Base-by-base conservation (phyloP, 2,113 vertebrate genomes). In the Cnemophilus loriae region DNA sequence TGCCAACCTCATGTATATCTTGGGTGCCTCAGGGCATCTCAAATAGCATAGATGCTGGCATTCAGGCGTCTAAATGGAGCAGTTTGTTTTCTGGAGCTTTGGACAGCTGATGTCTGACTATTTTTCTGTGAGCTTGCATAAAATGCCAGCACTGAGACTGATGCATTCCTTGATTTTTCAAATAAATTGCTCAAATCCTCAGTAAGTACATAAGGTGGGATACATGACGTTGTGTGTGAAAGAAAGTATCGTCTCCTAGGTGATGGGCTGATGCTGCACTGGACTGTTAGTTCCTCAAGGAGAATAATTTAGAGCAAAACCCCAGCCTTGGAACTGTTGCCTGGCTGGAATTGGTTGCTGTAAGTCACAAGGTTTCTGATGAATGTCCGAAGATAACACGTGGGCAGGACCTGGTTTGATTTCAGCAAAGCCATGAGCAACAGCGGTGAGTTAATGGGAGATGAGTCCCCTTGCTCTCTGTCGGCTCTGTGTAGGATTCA, bases 11-110 rank as follows among this genome's bases (percentile, higher is more conserved):
- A 0, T 80, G 89, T 88, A 76, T 96, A 67, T 74, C 90, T 95
- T 92, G 92, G 83, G 92, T 94, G 71, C 75, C 56, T 74, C 15
- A 81, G 42, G 55, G 46, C 79, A 81, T 90, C 88, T 96, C 68
- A 81, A 3, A 70, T 89, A 63, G 76, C 86, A 63, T 77, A 47
- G 37, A 46, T 90, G 63, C 71, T 82, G 60, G 14, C 0, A 0
- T 69, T 73, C 71, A 70, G 59, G 26, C n/a, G 44, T 65, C 64
- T 92, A 65, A 96, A 95, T 93, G 75, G 71, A 86, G 83, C 63
- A 33, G 64, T 86, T 97, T 96, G 71, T 97, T 92, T 94, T 70
- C 88, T 84, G 68, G 56, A 79, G 17, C 59, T 88, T 93, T 65
- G 60, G 71, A 39, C 67, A 53, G 50, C 47, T 70, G 46, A 39